A percentile compares a stretch with the other conserved stretches of the same genome.
Evolutionary conservation across 2,797 vertebrate genomes (phyloP).

Genomic region (Danio jaintianensis): DNA sequence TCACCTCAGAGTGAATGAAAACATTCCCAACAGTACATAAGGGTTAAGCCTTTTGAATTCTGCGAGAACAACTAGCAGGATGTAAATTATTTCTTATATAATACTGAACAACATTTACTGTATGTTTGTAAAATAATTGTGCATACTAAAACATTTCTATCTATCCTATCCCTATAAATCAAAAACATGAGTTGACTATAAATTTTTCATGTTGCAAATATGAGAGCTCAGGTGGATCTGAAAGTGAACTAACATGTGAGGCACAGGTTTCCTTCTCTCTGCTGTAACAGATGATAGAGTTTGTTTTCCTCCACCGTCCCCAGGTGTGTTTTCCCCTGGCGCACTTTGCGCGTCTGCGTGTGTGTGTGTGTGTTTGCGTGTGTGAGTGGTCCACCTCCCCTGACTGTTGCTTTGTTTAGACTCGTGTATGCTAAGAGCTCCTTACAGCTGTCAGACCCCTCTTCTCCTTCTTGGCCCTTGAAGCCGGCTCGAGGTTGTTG

Average conservation of each 20-base stretch:
- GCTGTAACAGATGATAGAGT: conserved; percentile 40
- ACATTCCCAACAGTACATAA: no score
- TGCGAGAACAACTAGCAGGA: no score
- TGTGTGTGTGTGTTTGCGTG: conserved; percentile 19
- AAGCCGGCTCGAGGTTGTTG: conserved; percentile 26
- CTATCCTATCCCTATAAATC: neutral
- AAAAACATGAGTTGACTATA: neutral
- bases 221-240: neutral
- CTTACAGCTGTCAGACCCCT: conserved; percentile 61
- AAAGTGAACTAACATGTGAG: conserved; percentile 11
- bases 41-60: no score
- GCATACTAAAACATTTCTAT: neutral
- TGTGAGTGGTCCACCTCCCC: conserved; percentile 59
- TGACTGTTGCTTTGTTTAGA: conserved; percentile 64
- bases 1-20: no score
- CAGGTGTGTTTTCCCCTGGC: conserved; percentile 45
- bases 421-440: conserved; percentile 49
- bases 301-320: conserved; percentile 44
- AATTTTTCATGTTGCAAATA: neutral
- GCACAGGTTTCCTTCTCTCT: conserved; percentile 32
- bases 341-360: conserved; percentile 7
- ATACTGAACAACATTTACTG: no score
- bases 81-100: no score
- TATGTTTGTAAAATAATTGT: no score
- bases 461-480: conserved; percentile 51